Conservation (phyloP, 2,888 invertebrate genomes). For the Hedya salicella region DNA sequence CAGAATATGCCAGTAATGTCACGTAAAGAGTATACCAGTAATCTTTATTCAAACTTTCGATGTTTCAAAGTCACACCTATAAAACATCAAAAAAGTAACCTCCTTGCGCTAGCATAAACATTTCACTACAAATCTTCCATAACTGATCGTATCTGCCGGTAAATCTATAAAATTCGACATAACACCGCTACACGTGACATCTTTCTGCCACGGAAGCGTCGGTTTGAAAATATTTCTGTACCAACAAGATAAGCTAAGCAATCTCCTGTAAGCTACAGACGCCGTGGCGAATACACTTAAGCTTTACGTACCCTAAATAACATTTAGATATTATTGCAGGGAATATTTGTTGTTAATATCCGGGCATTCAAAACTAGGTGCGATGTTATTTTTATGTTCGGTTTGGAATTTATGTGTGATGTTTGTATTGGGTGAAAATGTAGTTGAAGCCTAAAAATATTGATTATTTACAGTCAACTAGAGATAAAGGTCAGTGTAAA, state of each 20-base stretch:
- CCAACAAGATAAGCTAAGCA: slow-evolving; percentile 69
- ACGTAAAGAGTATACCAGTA: too few relatives aligned
- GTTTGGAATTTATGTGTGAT: not conserved
- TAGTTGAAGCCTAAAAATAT: too few relatives aligned
- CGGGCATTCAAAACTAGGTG: not conserved
- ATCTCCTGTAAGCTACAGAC: slow-evolving; percentile 57
- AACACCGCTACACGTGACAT: slow-evolving; percentile 50
- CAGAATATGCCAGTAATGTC: too few relatives aligned
- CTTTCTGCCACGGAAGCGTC: slow-evolving; percentile 50
- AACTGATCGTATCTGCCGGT: slow-evolving; percentile 41
- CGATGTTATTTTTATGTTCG: not conserved
- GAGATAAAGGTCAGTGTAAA: too few relatives aligned
- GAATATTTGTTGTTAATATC: slow-evolving; percentile 27
- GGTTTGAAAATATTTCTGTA: slow-evolving; percentile 65
- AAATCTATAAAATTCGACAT: slow-evolving; percentile 50
- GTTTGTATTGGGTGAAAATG: not conserved
- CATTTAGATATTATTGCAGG: slow-evolving; percentile 29
- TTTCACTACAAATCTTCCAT: slow-evolving; percentile 8
- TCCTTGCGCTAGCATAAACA: not conserved
- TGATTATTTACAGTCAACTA: too few relatives aligned
- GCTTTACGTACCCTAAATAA: slow-evolving; percentile 38
- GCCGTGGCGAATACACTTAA: slow-evolving; percentile 42
- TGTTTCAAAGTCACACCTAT: too few relatives aligned
- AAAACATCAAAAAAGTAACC: too few relatives aligned
- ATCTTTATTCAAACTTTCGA: too few relatives aligned